Base-by-base conservation (phyloP, 2,797 vertebrate species). In the Coccyzus lansbergi region DNA sequence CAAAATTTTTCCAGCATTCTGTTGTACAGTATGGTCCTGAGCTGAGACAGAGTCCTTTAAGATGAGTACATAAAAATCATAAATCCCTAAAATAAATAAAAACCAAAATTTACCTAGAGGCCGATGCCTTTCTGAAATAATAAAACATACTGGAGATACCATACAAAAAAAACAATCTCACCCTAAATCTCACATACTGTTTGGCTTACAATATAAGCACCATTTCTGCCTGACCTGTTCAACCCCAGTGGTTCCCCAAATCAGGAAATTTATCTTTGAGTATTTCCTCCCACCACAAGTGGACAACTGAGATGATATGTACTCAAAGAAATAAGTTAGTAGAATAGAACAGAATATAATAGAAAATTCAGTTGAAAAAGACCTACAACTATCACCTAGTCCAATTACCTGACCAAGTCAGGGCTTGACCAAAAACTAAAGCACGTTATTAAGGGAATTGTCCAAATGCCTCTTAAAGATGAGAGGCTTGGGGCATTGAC, bases 21-120 rank as follows among this genome's bases (percentile, higher is more conserved):
- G 10, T 70, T 71, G 26, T 3, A 24, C 15, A 19, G 12, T 3
- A 17, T 1, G 2, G 10, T 26, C 25, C 69, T 52, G 0, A 28
- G 52, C 49, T 22, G 62, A 80, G 48, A 59, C 34, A 38, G 49
- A 67, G 21, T 36, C 81, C 31, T 15, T 67, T 48, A 0, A 56
- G 51, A 14, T 2, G 77, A 46, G 17, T 8, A 29, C 9, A 33
- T 4, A 19, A 80, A 86, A 85, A 29, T 2, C 13, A 46, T 19
- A 7, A 59, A 14, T 59, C 74, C 38, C 40, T 38, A 51, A 85
- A 76, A 65, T 65, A 77, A 65, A 77, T 15, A 12, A 72, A 86
- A 14, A 5, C 7, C 28, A 44, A 71, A 53, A 5, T 8, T 34
- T 46, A 65, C 7, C n/a, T 8, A 12, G 6, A 48, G 10, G 31